Base-by-base conservation (phyloP, 2,797 vertebrate species). In the Paedocypris micromegethes region DNA sequence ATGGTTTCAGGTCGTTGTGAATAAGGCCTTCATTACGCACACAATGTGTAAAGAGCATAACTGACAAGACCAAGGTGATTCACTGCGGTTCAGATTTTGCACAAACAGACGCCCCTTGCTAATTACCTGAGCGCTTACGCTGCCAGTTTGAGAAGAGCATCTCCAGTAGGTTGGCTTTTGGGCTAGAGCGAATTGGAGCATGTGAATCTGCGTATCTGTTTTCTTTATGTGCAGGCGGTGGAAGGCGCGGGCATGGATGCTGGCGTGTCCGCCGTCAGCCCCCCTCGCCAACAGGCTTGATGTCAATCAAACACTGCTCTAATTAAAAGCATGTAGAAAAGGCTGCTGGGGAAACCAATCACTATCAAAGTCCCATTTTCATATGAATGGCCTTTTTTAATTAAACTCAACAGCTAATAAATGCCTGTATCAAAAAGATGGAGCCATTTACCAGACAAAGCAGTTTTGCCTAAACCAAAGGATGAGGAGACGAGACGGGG, bases 351-450 rank as follows among this genome's bases (percentile, higher is more conserved):
- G 85, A 88, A 88, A 87, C 87, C 88, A 88, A 84, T 89, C 83
- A 80, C 87, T 90, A 91, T 91, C 88, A 82, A 88, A 86, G 86
- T 83, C 86, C 82, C 84, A 91, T 91, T 91, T 91, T 91, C 89
- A 91, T 91, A 91, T 91, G 89, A 91, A 91, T 91, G 89, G 87
- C 83, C 86, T 87, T 89, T 89, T 91, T 90, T 91, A 91, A 91
- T 91, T 91, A 91, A 90, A 91, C 90, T 88, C 83, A 89, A 87
- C 88, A 83, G 86, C 87, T 91, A 91, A 91, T 91, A 90, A 91
- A 89, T 86, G 81, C 86, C 88, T 85, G 87, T 88, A 90, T 91
- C 89, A 90, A 88, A 84, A 89, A 83, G 87, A 88, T 91, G 89
- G 87, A 89, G 87, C 88, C 86, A 83, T 90, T 88, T 85, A 88